Percentiles rank a stretch among this genome's conserved stretches.
Conservation (phyloP, 2,797 vertebrate genomes). For the Gambelia wislizenii region DNA sequence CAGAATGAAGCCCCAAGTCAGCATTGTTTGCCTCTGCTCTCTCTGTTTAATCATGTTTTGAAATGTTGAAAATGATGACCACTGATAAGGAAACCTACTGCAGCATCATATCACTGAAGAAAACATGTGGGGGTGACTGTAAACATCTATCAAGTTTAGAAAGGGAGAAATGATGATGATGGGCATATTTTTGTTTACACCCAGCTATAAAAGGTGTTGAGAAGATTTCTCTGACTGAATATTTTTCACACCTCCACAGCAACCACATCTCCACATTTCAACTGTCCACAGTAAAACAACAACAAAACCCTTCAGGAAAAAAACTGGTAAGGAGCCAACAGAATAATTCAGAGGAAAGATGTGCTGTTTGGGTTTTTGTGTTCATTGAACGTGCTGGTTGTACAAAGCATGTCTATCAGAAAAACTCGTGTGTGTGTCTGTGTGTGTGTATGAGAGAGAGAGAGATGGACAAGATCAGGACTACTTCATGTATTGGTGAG, state of each 20-base stretch:
- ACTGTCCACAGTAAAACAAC: neutral
- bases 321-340: constrained; percentile 56
- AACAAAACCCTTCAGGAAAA: constrained; percentile 3
- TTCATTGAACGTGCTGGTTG: constrained; percentile 47
- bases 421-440: neutral
- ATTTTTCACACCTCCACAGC: constrained; percentile 16
- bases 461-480: constrained; percentile 50
- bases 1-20: constrained; percentile 8
- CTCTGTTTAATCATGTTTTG: constrained; percentile 27
- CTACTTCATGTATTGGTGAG: constrained; percentile 12
- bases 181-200: neutral
- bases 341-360: constrained; percentile 55
- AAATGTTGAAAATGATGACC: constrained; percentile 23
- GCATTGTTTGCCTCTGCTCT: constrained; percentile 28
- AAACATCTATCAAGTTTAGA: constrained; percentile 15
- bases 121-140: neutral
- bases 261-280: constrained; percentile 29
- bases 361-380: constrained; percentile 50
- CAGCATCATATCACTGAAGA: constrained; percentile 1
- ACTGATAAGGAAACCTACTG: constrained; percentile 8
- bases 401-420: constrained; percentile 24
- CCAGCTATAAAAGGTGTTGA: neutral
- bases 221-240: neutral
- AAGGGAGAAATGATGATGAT: neutral
- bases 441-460: neutral